Conservation (phyloP, 2,888 invertebrate genomes). For the Himalopsyche japonica region DNA sequence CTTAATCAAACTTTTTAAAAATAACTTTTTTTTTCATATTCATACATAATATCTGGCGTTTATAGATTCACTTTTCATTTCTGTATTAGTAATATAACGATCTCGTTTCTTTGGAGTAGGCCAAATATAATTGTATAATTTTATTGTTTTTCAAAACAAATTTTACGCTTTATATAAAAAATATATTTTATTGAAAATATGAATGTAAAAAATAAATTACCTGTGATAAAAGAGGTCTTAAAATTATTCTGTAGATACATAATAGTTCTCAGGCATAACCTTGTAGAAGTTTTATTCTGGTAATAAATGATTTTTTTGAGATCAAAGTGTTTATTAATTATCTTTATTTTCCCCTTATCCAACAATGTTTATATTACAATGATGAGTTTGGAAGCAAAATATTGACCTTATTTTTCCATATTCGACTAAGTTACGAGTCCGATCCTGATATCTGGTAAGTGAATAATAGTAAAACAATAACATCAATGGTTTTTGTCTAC, state of each 20-base stretch:
- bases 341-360: no score
- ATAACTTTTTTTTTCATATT: no score
- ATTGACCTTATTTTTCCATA: no score
- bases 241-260: neutral
- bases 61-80: neutral
- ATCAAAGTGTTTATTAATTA: neutral
- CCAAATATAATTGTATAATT: slow-evolving; percentile 12
- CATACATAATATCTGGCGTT: no score
- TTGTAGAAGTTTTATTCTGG: neutral
- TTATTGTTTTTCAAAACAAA: slow-evolving; percentile 12
- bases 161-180: slow-evolving; percentile 19
- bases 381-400: no score
- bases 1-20: no score
- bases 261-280: neutral
- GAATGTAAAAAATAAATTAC: slow-evolving; percentile 9
- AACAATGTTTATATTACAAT: no score
- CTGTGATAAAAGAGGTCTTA: slow-evolving; percentile 37
- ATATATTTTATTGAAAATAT: slow-evolving; percentile 12
- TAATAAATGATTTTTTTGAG: neutral
- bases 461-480: no score
- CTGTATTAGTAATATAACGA: neutral
- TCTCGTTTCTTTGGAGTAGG: slow-evolving; percentile 19
- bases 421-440: no score
- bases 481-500: no score
- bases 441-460: no score